phyloP scores from a whole-genome alignment of 2,888 invertebrate genomes.

The Pterobdella sp. region DNA sequence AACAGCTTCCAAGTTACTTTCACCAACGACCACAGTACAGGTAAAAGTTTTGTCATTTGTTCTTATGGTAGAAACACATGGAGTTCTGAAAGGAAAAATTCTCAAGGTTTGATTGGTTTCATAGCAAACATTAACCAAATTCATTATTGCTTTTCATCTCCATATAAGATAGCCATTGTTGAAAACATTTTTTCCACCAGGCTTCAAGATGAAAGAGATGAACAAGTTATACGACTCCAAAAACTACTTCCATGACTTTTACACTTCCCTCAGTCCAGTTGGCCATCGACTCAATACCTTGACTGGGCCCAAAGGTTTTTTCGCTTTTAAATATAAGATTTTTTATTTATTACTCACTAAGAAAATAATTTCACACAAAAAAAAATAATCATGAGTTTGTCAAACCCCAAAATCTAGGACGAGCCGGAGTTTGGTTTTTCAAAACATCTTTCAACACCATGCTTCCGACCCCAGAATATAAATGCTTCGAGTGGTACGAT shows the following conservation, averaged over 20 bases:
- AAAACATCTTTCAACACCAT: slow-evolving; percentile 5
- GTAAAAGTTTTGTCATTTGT: slow-evolving; percentile 20
- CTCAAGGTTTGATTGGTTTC: slow-evolving; percentile 18
- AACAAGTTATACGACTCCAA: background rate
- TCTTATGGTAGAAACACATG: slow-evolving; percentile 23
- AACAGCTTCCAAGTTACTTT: slow-evolving; percentile 26
- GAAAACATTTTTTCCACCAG: slow-evolving; percentile 6
- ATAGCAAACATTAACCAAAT: slow-evolving; percentile 9
- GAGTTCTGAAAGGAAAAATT: slow-evolving; percentile 19
- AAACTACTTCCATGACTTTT: slow-evolving; percentile 10
- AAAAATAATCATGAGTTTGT: too few species aligned
- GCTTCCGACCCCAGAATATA: background rate
- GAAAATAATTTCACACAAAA: background rate
- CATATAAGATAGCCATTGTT: background rate
- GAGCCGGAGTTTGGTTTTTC: slow-evolving; percentile 22
- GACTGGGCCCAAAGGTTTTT: slow-evolving; percentile 27
- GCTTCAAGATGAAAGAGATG: slow-evolving; percentile 19
- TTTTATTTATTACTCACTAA: background rate
- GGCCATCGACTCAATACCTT: slow-evolving; percentile 17
- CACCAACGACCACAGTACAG: slow-evolving; percentile 19
- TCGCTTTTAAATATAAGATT: background rate
- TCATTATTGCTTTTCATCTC: slow-evolving; percentile 5
- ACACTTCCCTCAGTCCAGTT: slow-evolving; percentile 17
- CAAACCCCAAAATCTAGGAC: slow-evolving; percentile 1
- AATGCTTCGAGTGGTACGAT: slow-evolving; percentile 26